A percentile compares a stretch with the other conserved stretches of the same genome.
Conservation (phyloP, 2,113 vertebrate genomes). For the Aphelocoma coerulescens region DNA sequence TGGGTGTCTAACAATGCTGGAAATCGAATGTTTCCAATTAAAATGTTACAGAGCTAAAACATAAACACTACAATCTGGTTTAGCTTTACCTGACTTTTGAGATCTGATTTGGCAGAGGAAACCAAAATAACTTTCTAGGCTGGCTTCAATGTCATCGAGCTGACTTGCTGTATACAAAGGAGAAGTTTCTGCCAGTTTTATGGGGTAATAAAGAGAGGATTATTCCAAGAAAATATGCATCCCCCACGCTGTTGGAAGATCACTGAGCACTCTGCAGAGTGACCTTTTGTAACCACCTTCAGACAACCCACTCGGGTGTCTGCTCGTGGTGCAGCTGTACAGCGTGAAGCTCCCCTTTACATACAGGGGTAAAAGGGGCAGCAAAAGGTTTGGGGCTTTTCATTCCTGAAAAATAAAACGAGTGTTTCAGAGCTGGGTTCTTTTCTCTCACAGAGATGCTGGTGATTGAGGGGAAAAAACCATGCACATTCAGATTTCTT, state of each 20-base stretch:
- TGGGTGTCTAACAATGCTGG: neutral
- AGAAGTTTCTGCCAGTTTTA: neutral
- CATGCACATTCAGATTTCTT: neutral
- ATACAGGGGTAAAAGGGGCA: neutral
- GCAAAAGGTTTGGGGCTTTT: neutral
- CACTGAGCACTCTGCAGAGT: neutral
- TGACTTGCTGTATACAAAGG: neutral
- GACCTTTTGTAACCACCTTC: neutral
- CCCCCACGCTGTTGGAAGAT: neutral
- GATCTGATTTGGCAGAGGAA: neutral
- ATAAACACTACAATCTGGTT: neutral
- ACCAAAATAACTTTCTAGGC: neutral
- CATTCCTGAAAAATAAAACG: neutral
- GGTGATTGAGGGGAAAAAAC: neutral
- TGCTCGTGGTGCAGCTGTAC: neutral
- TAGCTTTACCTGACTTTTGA: neutral
- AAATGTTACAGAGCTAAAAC: neutral
- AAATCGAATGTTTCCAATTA: neutral
- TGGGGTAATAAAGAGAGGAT: neutral
- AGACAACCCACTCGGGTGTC: neutral
- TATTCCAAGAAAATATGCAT: neutral
- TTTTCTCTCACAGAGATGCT: neutral
- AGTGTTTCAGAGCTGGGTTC: neutral
- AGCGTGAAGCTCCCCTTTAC: neutral
- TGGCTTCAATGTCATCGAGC: neutral